Conservation (phyloP, 92 coral and sea anemone species). For the Meandrina meandrites region DNA sequence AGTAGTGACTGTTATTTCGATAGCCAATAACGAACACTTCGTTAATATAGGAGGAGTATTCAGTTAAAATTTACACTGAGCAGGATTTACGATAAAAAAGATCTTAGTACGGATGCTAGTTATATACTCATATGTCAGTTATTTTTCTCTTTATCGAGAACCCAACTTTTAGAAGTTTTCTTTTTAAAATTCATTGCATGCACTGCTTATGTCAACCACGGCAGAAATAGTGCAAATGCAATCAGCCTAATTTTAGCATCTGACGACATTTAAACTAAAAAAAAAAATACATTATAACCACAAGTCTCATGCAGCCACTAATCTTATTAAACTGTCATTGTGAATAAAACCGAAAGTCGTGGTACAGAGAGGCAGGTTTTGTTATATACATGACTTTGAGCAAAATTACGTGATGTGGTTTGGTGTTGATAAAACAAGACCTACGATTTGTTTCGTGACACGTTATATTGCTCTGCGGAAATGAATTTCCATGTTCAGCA, state of each 20-base stretch:
- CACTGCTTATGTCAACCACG: neutral
- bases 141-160: neutral
- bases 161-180: neutral
- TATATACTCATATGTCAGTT: no score
- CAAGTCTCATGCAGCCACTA: neutral
- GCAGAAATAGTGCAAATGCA: neutral
- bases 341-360: no score
- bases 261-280: neutral
- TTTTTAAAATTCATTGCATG: neutral
- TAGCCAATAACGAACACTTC: no score
- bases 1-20: no score
- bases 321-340: neutral
- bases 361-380: neutral
- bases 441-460: no score
- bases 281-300: neutral
- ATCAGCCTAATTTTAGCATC: neutral
- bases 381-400: neutral
- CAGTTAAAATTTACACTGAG: no score
- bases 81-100: no score
- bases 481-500: neutral
- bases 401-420: neutral
- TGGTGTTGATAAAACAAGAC: neutral
- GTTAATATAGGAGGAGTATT: no score
- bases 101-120: no score
- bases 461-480: no score